Evolutionary conservation across 2,797 vertebrate species (phyloP).

Genomic region (Cossypha niveicapilla): DNA sequence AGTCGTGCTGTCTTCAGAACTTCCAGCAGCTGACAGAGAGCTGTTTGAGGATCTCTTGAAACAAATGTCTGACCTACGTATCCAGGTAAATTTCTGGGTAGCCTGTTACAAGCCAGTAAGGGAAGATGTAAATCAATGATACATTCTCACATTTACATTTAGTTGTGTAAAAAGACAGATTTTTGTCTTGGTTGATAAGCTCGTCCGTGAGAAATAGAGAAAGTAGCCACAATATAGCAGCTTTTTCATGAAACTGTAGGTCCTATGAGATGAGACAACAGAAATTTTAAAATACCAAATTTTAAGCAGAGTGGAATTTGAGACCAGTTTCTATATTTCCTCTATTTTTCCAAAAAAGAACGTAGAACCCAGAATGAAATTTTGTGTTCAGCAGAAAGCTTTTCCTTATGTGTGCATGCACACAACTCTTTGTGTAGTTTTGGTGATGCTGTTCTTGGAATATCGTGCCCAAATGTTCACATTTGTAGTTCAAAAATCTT

Average conservation of each 20-base stretch:
- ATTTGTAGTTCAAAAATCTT: neutral
- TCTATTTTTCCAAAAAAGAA: neutral
- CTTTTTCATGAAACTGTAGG: neutral
- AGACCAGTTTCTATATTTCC: neutral
- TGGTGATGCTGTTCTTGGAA: neutral
- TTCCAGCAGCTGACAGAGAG: constrained; percentile 82
- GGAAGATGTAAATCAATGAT: neutral
- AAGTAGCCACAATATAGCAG: neutral
- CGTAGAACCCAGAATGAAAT: neutral
- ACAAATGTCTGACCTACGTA: constrained; percentile 91
- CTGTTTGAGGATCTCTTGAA: constrained; percentile 89
- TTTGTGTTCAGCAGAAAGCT: neutral
- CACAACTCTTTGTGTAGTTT: neutral
- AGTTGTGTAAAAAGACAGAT: neutral
- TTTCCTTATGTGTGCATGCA: neutral
- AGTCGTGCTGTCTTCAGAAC: constrained; percentile 91
- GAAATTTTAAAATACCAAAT: neutral
- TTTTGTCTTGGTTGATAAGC: neutral
- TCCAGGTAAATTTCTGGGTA: constrained; percentile 82
- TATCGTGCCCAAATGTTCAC: neutral
- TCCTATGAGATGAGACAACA: neutral
- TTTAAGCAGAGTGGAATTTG: neutral
- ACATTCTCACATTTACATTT: neutral
- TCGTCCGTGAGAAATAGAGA: neutral
- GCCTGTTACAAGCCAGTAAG: neutral